Conservation (phyloP, 2,113 vertebrate species). For the Poeciliopsis retropinna region DNA sequence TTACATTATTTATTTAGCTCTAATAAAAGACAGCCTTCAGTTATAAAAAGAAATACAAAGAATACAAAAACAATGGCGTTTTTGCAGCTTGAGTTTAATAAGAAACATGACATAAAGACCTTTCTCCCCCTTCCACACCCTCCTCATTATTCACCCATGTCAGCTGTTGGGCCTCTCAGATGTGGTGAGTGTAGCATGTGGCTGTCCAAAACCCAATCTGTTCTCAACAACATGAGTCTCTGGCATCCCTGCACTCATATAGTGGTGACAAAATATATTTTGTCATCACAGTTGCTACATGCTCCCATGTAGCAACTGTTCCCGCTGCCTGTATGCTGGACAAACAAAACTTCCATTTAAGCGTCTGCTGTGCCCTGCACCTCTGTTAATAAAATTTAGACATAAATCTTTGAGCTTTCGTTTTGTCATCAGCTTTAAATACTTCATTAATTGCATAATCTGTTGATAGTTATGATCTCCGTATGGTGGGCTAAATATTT, state of each 20-base stretch:
- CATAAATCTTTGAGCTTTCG: too few relatives aligned
- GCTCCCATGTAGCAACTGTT: slow-evolving; percentile 5
- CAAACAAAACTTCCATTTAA: too few relatives aligned
- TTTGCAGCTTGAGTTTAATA: not conserved
- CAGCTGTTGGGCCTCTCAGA: slow-evolving; percentile 63
- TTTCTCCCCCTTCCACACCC: not conserved
- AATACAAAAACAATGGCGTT: not conserved
- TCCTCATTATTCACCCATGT: slow-evolving; percentile 37
- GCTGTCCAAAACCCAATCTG: slow-evolving; percentile 11
- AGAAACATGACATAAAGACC: too few relatives aligned
- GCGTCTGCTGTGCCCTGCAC: too few relatives aligned
- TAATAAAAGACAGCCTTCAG: too few relatives aligned
- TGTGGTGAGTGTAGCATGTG: slow-evolving; percentile 34
- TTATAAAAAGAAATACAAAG: not conserved
- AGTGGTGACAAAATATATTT: slow-evolving; percentile 39
- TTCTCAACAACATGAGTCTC: slow-evolving; percentile 59
- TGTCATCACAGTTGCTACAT: slow-evolving; percentile 6
- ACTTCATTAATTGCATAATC: too few relatives aligned
- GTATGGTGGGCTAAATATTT: too few relatives aligned
- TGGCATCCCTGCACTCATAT: slow-evolving; percentile 30
- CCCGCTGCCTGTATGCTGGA: too few relatives aligned
- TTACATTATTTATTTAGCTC: too few relatives aligned
- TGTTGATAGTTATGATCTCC: too few relatives aligned
- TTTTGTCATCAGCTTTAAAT: too few relatives aligned
- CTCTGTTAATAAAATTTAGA: too few relatives aligned